Conservation (phyloP, 2,888 invertebrate species). For the Apeira syringaria region DNA sequence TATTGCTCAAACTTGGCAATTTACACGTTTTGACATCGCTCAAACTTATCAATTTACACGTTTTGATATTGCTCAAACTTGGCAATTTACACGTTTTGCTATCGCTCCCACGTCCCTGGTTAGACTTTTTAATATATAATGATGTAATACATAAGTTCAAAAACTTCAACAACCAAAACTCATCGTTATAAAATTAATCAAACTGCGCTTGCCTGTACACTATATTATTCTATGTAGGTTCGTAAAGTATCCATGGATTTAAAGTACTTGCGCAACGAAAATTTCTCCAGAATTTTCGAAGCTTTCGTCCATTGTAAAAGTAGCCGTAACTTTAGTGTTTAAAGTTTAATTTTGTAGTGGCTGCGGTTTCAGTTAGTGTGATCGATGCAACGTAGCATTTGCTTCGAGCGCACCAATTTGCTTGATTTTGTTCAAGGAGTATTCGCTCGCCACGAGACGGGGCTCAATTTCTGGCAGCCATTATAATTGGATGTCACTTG, state of each 20-base stretch:
- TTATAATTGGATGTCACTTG: conserved; percentile 14
- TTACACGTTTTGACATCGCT: too few relatives aligned
- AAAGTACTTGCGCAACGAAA: conserved; percentile 56
- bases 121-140: too few relatives aligned
- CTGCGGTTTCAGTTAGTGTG: conserved; percentile 31
- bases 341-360: conserved; percentile 31
- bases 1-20: too few relatives aligned
- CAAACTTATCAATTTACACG: too few relatives aligned
- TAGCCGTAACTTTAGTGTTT: conserved; percentile 24
- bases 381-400: conserved; percentile 63
- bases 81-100: too few relatives aligned
- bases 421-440: conserved; percentile 60
- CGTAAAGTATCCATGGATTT: conserved; percentile 62
- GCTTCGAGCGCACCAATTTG: conserved; percentile 64
- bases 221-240: conserved; percentile 53
- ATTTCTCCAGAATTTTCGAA: conserved; percentile 48
- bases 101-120: too few relatives aligned
- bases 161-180: conserved; percentile 34
- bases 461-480: conserved; percentile 22
- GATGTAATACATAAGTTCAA: conserved; percentile 10
- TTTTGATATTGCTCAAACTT: too few relatives aligned
- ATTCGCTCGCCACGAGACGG: conserved; percentile 8
- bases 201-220: conserved; percentile 48
- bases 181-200: conserved; percentile 54
- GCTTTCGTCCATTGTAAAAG: conserved; percentile 26